phyloP scores from a whole-genome alignment of 2,113 vertebrate species.

The Ctenodactylus gundi region DNA sequence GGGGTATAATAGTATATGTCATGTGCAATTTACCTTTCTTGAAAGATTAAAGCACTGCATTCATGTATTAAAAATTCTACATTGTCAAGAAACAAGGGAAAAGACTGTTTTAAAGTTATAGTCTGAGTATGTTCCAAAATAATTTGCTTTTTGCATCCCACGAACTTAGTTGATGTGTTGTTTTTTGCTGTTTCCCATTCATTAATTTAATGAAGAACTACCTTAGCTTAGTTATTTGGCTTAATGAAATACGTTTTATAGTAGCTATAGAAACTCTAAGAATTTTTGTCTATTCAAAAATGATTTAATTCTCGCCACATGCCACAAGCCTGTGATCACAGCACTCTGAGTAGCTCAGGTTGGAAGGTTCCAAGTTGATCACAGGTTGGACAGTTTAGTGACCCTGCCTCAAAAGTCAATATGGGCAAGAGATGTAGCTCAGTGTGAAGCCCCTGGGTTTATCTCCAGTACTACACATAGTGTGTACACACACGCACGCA shows the following conservation, averaged over 20 bases:
- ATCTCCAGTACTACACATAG: no score
- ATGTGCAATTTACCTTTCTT: neutral
- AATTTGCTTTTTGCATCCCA: neutral
- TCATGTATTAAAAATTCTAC: neutral
- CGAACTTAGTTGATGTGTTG: neutral
- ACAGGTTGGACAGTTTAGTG: no score
- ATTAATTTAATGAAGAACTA: constrained; percentile 31
- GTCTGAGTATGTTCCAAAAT: neutral
- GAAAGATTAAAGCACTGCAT: neutral
- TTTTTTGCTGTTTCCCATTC: neutral
- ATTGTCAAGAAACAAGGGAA: neutral
- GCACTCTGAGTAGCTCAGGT: no score
- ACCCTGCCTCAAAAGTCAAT: no score
- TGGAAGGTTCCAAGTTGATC: no score
- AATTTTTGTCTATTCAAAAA: neutral
- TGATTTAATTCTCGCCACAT: no score
- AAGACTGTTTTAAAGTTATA: constrained; percentile 20
- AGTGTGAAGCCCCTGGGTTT: no score
- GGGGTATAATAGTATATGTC: neutral
- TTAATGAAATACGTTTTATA: neutral
- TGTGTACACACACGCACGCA: no score
- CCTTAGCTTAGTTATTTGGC: neutral
- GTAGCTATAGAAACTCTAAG: neutral
- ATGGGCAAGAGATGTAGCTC: no score
- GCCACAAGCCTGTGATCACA: no score